phyloP scores from a whole-genome alignment of 1,140 invertebrate species.

The Oncopodura yosiiana region DNA sequence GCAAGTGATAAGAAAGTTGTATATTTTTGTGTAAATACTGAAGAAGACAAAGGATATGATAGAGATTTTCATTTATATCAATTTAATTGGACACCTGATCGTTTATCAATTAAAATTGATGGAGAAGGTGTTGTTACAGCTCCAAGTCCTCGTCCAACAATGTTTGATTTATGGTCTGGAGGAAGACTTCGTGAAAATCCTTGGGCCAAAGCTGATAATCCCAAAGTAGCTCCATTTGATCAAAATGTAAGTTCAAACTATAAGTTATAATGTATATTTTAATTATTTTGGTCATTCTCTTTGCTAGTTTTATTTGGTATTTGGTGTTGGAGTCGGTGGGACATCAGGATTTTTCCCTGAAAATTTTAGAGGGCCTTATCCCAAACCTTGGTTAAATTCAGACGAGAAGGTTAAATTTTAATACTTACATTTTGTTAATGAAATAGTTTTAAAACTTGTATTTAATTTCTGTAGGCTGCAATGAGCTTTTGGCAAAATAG shows the following conservation, averaged over 20 bases:
- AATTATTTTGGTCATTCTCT: too few relatives aligned
- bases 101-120: constrained; percentile 43
- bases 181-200: constrained; percentile 40
- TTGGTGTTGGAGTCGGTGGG: not conserved
- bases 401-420: too few relatives aligned
- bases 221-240: constrained; percentile 58
- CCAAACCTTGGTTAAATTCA: not conserved
- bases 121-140: constrained; percentile 41
- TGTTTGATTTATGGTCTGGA: constrained; percentile 26
- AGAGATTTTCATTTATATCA: constrained; percentile 38
- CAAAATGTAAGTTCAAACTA: constrained; percentile 60
- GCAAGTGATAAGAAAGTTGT: not conserved
- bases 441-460: too few relatives aligned
- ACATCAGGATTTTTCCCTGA: not conserved
- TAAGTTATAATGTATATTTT: not conserved
- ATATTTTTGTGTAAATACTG: constrained; percentile 36
- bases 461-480: not conserved
- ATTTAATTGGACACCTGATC: constrained; percentile 38
- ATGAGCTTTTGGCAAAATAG: constrained; percentile 6
- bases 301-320: not conserved
- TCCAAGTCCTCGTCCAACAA: constrained; percentile 13
- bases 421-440: too few relatives aligned
- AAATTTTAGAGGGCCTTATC: not conserved
- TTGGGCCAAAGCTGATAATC: constrained; percentile 35
- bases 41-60: constrained; percentile 29